phyloP scores from a whole-genome alignment of 2,888 invertebrate species.

The Agonopterix arenella region DNA sequence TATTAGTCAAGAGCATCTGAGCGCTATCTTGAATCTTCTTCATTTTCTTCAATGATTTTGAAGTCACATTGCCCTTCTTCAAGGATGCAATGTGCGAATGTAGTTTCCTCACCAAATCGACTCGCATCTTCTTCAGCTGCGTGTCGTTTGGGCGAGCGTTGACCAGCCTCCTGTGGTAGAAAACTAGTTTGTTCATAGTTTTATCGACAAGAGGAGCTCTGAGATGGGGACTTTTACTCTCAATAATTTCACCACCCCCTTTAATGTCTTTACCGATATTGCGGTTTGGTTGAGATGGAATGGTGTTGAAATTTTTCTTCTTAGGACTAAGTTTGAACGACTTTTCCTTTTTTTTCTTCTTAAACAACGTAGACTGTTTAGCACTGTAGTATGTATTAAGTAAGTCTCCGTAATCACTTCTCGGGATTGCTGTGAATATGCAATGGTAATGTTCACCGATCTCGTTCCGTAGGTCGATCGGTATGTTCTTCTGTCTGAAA shows the following conservation, averaged over 20 bases:
- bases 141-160: constrained; percentile 26
- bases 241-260: background rate
- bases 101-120: constrained; percentile 33
- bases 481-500: constrained; percentile 39
- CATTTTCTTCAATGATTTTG: constrained; percentile 44
- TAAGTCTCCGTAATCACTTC: constrained; percentile 55
- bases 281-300: constrained; percentile 21
- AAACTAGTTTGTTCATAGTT: constrained; percentile 27
- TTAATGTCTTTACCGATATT: constrained; percentile 1
- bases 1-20: constrained; percentile 48
- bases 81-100: constrained; percentile 33
- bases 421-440: constrained; percentile 65
- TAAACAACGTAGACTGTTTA: constrained; percentile 15
- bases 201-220: background rate
- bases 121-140: constrained; percentile 32
- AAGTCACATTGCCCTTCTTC: constrained; percentile 28
- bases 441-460: constrained; percentile 68
- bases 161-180: constrained; percentile 33
- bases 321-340: constrained; percentile 23
- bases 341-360: constrained; percentile 26
- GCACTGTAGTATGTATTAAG: constrained; percentile 40
- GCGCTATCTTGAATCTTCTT: constrained; percentile 45
- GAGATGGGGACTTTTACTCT: background rate
- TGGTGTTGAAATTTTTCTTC: constrained; percentile 25
- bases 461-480: constrained; percentile 55